These are phyloP conservation scores for Podarcis lilfordi DNA, from an alignment of 2,797 vertebrate genomes.

Conservation along the genomic window DNA sequence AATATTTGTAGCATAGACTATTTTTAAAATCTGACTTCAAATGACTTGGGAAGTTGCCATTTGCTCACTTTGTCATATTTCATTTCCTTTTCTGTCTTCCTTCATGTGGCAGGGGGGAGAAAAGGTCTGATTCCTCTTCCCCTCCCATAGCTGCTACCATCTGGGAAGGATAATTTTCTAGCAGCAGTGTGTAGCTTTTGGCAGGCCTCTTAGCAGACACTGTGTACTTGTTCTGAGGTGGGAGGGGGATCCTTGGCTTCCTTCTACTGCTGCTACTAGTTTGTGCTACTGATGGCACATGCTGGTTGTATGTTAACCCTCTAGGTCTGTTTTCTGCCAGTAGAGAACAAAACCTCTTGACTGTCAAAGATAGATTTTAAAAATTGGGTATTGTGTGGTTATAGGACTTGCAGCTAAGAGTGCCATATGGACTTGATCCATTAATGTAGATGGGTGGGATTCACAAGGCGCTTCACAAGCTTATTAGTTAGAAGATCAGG, in stretches of 20 bases:
- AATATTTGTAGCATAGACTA: constrained; percentile 20
- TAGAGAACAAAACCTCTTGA: background rate
- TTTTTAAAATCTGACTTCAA: constrained; percentile 47
- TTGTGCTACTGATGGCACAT: background rate
- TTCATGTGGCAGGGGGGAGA: background rate
- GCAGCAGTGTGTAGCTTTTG: constrained; percentile 18
- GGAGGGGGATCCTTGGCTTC: constrained; percentile 16
- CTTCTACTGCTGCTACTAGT: constrained; percentile 35
- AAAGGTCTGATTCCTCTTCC: constrained; percentile 11
- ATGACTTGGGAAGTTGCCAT: constrained; percentile 31
- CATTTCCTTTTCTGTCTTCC: constrained; percentile 37
- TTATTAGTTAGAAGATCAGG: background rate
- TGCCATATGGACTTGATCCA: background rate
- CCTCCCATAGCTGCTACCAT: constrained; percentile 28
- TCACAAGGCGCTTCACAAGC: background rate
- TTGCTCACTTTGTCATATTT: constrained; percentile 46
- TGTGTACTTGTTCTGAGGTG: background rate
- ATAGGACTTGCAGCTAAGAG: background rate
- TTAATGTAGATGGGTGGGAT: background rate
- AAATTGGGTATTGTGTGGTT: constrained; percentile 4
- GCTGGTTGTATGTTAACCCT: background rate
- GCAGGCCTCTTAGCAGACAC: constrained; percentile 34
- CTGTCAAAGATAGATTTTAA: background rate
- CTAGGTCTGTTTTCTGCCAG: constrained; percentile 14
- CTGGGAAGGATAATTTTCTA: constrained; percentile 51